Base-by-base conservation (phyloP, 2,113 vertebrate genomes). In the Panurus biarmicus region DNA sequence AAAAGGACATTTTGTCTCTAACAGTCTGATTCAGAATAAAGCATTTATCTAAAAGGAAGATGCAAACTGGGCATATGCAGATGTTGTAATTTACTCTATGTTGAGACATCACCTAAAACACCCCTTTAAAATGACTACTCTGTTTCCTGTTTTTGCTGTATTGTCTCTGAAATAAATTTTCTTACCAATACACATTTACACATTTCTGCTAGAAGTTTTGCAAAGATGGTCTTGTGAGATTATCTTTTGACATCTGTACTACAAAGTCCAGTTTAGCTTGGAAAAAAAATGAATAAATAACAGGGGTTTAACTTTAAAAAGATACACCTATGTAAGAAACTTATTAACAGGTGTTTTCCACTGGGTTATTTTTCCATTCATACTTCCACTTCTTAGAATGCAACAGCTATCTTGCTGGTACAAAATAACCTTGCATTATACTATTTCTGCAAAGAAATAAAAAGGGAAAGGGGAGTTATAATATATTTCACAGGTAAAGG, bases 401-500 rank as follows among this genome's bases (percentile, higher is more conserved):
- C 42, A 87, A 85, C 60, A 81, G 82, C 64, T 90, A 70, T 70
- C 57, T 80, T 36, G 18, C 50, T 88, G 85, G 17, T 73, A 73
- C 61, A 93, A 94, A 96, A 96, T 79, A 94, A 88, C 77, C 81
- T 81, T 22, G 26, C 14, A 70, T 69, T 94, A 74, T 76, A 66
- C 36, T 36, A 75, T 50, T 92, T 74, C 38, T 57, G 18, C 28
- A 54, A 57, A 74, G 60, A 81, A 91, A 77, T 73, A 44, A 66
- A 89, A 75, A 61, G 19, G 25, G 81, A 88, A 94, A 83, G 20
- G 25, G 70, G 89, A 28, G 38, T 67, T 83, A 57, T 77, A 91
- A 84, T 73, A 89, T 94, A 95, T 87, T 72, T 64, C 66, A 87
- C 84, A 86, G 89, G 76, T 86, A 74, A 89, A 85, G 82, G 57